These are phyloP conservation scores for Aphis craccivora DNA, from an alignment of 1,140 invertebrate species.

Conservation along the genomic window DNA sequence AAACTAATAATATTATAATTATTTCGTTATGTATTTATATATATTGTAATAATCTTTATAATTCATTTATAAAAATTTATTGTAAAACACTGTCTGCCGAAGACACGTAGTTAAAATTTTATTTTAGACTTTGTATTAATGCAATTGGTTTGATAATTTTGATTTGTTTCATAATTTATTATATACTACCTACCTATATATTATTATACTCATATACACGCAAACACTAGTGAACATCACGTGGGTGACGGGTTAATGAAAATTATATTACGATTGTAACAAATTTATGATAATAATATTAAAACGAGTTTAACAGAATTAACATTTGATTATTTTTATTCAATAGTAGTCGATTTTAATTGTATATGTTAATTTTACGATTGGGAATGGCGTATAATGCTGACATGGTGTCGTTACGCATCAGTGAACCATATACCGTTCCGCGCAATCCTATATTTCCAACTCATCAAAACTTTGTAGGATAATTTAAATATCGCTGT, in stretches of 20 bases:
- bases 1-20: background rate
- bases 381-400: background rate
- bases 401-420: background rate
- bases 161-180: background rate
- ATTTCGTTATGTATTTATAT: background rate
- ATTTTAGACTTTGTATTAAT: background rate
- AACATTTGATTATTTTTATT: conserved; percentile 17
- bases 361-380: conserved; percentile 11
- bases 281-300: conserved; percentile 15
- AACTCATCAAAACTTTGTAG: background rate
- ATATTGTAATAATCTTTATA: background rate
- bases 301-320: background rate
- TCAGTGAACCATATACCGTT: background rate
- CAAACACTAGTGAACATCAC: background rate
- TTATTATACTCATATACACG: background rate
- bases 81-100: background rate
- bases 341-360: background rate
- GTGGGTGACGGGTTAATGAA: background rate
- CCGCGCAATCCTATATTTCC: background rate
- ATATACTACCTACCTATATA: background rate
- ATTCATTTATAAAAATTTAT: background rate
- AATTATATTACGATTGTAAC: background rate
- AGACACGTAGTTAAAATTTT: background rate
- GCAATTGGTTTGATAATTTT: background rate
- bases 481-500: background rate